phyloP scores from a whole-genome alignment of 2,797 vertebrate genomes.

The Okamejei kenojei region DNA sequence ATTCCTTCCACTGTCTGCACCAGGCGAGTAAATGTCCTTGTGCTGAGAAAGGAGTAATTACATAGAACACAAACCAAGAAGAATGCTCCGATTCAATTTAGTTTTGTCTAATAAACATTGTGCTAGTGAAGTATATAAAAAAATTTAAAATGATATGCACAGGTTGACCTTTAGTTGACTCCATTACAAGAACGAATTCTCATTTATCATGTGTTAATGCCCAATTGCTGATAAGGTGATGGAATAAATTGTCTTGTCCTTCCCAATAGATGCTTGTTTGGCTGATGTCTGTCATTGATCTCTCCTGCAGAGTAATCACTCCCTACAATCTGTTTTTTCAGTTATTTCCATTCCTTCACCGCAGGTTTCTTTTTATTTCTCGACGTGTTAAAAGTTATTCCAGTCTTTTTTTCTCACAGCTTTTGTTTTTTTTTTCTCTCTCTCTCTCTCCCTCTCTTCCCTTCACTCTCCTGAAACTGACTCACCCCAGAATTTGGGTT shows the following conservation, averaged over 20 bases:
- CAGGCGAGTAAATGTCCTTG: background rate
- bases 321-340: slow-evolving; percentile 33
- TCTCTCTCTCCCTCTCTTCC: background rate
- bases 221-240: slow-evolving; percentile 47
- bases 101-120: slow-evolving; percentile 52
- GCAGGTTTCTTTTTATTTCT: slow-evolving; percentile 24
- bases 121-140: slow-evolving; percentile 59
- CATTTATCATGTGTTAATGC: slow-evolving; percentile 54
- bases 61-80: background rate
- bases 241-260: slow-evolving; percentile 48
- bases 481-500: background rate
- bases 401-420: slow-evolving; percentile 25
- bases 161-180: slow-evolving; percentile 64
- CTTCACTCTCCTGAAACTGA: background rate
- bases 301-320: slow-evolving; percentile 36
- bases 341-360: slow-evolving; percentile 36
- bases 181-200: slow-evolving; percentile 55
- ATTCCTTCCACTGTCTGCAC: background rate
- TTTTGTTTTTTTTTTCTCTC: background rate
- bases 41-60: background rate
- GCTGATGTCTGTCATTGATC: slow-evolving; percentile 31
- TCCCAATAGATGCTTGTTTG: slow-evolving; percentile 41
- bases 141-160: slow-evolving; percentile 58
- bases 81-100: background rate
- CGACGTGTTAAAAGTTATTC: slow-evolving; percentile 27